Base-by-base conservation (phyloP, 2,113 vertebrate genomes). In the Semicossyphus pulcher region DNA sequence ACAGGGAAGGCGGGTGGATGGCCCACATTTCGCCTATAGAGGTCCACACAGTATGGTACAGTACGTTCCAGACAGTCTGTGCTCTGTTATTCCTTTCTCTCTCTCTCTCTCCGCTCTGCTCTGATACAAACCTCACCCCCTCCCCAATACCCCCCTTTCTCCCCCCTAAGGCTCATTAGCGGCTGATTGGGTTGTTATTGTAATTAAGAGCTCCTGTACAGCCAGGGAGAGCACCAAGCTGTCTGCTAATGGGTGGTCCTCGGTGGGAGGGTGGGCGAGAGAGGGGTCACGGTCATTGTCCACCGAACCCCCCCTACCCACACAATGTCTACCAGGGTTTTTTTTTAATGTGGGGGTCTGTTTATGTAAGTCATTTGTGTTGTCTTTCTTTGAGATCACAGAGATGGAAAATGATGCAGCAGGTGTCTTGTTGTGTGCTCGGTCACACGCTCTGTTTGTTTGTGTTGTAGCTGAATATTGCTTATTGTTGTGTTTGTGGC, bases 161-260 rank as follows among this genome's bases (percentile, higher is more conserved):
- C 51, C 49, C 51, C 53, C 45, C 51, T 26, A 20, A 2, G 18
- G 65, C 87, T 91, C 86, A 86, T 90, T 90, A 88, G 80, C 1
- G 62, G 34, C 80, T 86, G 78, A 86, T 88, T 91, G 82, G 74
- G 78, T 81, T 88, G 88, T 88, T 91, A 83, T 87, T 92, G 80
- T 86, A 92, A 89, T 92, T 84, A 83, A 83, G 83, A 61, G 72
- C 72, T 78, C 69, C 76, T 80, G 82, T 81, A 61, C 32, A 64
- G 76, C 76, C 80, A 80, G 57, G 75, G 68, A 88, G 78, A 85
- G 67, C 82, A 71, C 70, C 39, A 42, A 59, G 59, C 83, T 75
- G 72, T 83, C 87, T 82, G 72, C 62, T 34, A 73, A 67, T 75
- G 86, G 91, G 86, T 92, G 89, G 89, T 87, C 83, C 68, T 45